Base-by-base conservation (phyloP, 2,113 vertebrate genomes). In the Irena cyanogastra region DNA sequence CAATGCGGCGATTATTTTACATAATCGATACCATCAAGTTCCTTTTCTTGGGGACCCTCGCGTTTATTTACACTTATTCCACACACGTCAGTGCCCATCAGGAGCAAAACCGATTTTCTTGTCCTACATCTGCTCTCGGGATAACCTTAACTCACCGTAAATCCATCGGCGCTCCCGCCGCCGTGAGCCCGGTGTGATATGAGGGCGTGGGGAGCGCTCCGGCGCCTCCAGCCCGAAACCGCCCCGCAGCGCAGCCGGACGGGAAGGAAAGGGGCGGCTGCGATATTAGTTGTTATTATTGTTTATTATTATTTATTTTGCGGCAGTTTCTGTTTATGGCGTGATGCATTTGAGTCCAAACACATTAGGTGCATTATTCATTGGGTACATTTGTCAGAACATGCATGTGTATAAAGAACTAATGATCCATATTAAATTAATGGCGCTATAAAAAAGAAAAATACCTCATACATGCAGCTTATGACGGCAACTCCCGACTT, bases 351-450 rank as follows among this genome's bases (percentile, higher is more conserved):
- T 98, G 97, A 98, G 97, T 96, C 94, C 93, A 90, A 98, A 97
- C 98, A 93, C 98, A 98, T 99, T 99, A 99, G 98, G 98, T 98
- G 98, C 97, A 98, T 99, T 98, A 98, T 98, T 98, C 98, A 98
- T 98, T 97, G 97, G 98, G 97, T 98, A 98, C 98, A 98, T 99
- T 99, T 98, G 98, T 99, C 99, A 99, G 98, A 99, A 99, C 98
- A 98, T 97, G 98, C 98, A 98, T 98, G 98, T 98, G 98, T 98
- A 98, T 98, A 98, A 98, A 98, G 98, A 98, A 97, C 98, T 99
- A 99, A 99, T 99, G 99, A 99, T 98, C 99, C 99, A 98, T 97
- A 97, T 97, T 98, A 99, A 99, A 99, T 99, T 98, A 99, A 99
- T 99, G 99, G 98, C 72, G 97, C 98, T 98, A 99, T 99, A 99